These are phyloP conservation scores for Acanthurus leucopareius DNA, from an alignment of 2,797 vertebrate genomes.

Conservation along the genomic window DNA sequence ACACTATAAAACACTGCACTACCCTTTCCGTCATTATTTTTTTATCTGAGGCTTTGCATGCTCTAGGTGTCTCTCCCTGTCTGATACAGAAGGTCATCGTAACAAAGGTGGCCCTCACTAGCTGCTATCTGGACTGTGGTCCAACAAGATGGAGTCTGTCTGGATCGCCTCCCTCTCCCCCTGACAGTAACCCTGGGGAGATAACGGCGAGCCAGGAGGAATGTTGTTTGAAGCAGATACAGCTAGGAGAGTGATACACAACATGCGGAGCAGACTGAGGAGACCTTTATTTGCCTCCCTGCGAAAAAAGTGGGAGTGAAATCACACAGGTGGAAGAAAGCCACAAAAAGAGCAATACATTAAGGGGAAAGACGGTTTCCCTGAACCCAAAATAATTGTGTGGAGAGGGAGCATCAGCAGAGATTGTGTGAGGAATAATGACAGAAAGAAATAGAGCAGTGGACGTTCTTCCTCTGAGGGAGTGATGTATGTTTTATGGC, in stretches of 20 bases:
- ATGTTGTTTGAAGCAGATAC: slow-evolving; percentile 40
- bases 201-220: slow-evolving; percentile 58
- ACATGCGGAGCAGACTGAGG: slow-evolving; percentile 54
- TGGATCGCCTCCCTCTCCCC: slow-evolving; percentile 64
- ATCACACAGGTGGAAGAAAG: slow-evolving; percentile 28
- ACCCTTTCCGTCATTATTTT: not conserved
- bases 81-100: slow-evolving; percentile 36
- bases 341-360: slow-evolving; percentile 25
- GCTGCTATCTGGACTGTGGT: slow-evolving; percentile 70
- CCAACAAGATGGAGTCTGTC: slow-evolving; percentile 70
- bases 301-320: slow-evolving; percentile 33
- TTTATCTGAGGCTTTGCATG: slow-evolving; percentile 3
- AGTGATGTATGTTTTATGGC: slow-evolving; percentile 71
- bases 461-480: slow-evolving; percentile 46
- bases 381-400: slow-evolving; percentile 32
- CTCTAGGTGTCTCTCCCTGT: slow-evolving; percentile 13
- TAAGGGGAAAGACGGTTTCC: slow-evolving; percentile 10
- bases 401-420: slow-evolving; percentile 31
- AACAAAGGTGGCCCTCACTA: slow-evolving; percentile 67
- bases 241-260: slow-evolving; percentile 46
- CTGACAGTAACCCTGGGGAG: slow-evolving; percentile 64
- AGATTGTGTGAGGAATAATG: slow-evolving; percentile 41
- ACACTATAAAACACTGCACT: not conserved
- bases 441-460: slow-evolving; percentile 22
- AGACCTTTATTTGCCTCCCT: slow-evolving; percentile 35